A percentile compares a stretch with the other conserved stretches of the same genome.
Conservation (phyloP, 2,888 invertebrate species). For the Seira ritae region DNA sequence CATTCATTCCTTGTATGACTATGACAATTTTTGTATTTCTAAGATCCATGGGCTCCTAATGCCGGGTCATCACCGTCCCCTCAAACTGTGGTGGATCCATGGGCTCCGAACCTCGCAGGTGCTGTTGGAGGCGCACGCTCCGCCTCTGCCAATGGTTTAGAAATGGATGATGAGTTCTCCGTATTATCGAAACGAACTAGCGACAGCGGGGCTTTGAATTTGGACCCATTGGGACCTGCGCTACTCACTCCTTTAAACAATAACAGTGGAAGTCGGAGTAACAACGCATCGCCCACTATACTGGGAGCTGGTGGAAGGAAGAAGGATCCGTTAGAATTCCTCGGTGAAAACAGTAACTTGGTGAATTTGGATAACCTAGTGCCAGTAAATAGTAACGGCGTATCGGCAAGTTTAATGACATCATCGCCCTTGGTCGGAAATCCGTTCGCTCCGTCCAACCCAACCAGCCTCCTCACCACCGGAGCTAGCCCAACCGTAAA, state of each 20-base stretch:
- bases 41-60: constrained; percentile 81
- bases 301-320: constrained; percentile 75
- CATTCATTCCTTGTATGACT: background rate
- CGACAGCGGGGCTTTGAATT: constrained; percentile 62
- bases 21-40: constrained; percentile 45
- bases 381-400: constrained; percentile 76
- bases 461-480: constrained; percentile 59
- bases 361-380: constrained; percentile 99
- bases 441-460: constrained; percentile 64
- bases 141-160: constrained; percentile 77
- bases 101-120: constrained; percentile 74
- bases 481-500: constrained; percentile 66
- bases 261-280: constrained; percentile 60
- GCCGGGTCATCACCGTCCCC: constrained; percentile 67
- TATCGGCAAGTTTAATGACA: constrained; percentile 21
- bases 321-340: constrained; percentile 96
- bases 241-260: constrained; percentile 68
- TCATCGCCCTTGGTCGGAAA: constrained; percentile 52
- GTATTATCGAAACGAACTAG: constrained; percentile 85
- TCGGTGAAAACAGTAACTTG: constrained; percentile 96
- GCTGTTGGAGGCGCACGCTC: constrained; percentile 70
- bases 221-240: constrained; percentile 68
- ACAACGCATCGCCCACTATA: constrained; percentile 63
- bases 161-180: constrained; percentile 88
- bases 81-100: constrained; percentile 74